Evolutionary conservation across 2,888 invertebrate genomes (phyloP), one percentile per base, ranked within the genome.

Genomic region (Melangyna quadrimaculata): DNA sequence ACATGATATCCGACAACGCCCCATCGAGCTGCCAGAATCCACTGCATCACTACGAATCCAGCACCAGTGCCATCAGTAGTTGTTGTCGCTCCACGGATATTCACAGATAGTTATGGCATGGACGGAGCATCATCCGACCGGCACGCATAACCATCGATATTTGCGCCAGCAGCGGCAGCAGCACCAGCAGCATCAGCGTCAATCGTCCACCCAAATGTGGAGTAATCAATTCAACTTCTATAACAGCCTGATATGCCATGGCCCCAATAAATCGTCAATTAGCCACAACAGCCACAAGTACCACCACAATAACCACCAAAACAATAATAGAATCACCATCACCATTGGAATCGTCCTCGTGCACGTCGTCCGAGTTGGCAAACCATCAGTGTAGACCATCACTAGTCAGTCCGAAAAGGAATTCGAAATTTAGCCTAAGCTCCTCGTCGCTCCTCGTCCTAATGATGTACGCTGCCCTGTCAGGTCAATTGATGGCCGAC

Each of bases 401-500:
- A 53, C 2, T 10, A 24, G 19, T 57, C 3, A 53, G 71, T 51
- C 24, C 14, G 24, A 81, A 75, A 48, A 57, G 77, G 73, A 72
- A 51, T 12, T 70, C 51, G 2, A 81, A 81, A 78, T 80, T 77
- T 45, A 77, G 81, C 63, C 48, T 86, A 32, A 86, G 78, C 73
- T 78, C 86, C 22, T 81, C 86, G 17, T 81, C 86, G 24, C 78
- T 86, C 29, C 78, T 86, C 29, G 81, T 86, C 65, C 27, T 86
- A 24, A 81, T 86, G 86, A 27, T 86, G 77, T 86, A 81, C 48
- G 89, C 91, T 12, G 83, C 88, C 37, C 88, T 91, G 81, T 89
- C 89, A 10, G 88, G 89, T 83, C 88, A 88, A 59, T 87, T 89
- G 32, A 89, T 92, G 88, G 94, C 94, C 90, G 95, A 95, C 89